Evolutionary conservation across 64 coral and sea anemone species (phyloP).

Genomic region (Actinia tenebrosa): DNA sequence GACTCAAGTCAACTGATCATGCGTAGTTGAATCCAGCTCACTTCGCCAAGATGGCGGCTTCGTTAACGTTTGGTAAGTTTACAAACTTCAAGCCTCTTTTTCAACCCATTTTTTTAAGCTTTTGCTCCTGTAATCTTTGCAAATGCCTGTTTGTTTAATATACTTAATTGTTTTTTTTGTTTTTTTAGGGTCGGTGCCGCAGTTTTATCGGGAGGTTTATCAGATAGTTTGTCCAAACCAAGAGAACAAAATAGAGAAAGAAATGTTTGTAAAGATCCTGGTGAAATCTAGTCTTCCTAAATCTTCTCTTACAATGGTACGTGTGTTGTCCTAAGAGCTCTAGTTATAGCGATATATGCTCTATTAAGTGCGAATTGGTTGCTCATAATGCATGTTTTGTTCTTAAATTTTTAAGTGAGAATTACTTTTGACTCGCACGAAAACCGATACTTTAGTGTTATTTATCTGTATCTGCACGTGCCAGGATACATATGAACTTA

Average conservation of each 20-base stretch:
- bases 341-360: background rate
- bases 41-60: constrained; percentile 62
- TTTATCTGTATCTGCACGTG: background rate
- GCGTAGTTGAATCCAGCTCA: constrained; percentile 19
- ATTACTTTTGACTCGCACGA: background rate
- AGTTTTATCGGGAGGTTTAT: constrained; percentile 80
- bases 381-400: background rate
- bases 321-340: background rate
- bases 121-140: background rate
- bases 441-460: background rate
- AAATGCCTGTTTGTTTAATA: background rate
- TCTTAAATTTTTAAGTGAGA: background rate
- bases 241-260: constrained; percentile 70
- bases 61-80: constrained; percentile 69
- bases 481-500: background rate
- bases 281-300: constrained; percentile 91
- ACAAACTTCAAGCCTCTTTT: constrained; percentile 9
- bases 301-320: constrained; percentile 61
- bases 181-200: constrained; percentile 64
- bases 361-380: background rate
- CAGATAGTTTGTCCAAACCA: constrained; percentile 88
- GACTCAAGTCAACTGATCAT: background rate
- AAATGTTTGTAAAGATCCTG: constrained; percentile 84
- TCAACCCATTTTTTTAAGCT: background rate
- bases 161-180: background rate